Evolutionary conservation across 2,888 invertebrate species (phyloP).

Genomic region (Axea sp.): DNA sequence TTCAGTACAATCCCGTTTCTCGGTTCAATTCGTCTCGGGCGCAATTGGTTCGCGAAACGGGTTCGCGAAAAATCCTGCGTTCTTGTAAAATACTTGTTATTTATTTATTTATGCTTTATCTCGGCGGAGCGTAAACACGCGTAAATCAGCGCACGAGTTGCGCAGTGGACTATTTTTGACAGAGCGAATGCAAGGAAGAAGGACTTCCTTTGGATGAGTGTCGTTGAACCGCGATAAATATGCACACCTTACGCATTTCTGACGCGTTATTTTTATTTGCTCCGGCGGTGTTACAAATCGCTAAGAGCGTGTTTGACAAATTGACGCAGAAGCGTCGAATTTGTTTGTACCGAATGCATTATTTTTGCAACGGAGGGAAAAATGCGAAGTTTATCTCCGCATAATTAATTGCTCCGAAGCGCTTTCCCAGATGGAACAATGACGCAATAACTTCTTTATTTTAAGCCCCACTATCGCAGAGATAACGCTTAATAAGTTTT

Average conservation of each 20-base stretch:
- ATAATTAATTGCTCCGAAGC: conserved; percentile 22
- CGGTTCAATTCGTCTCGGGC: conserved; percentile 18
- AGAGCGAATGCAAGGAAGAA: conserved; percentile 10
- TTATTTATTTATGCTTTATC: no score
- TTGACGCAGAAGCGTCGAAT: conserved; percentile 13
- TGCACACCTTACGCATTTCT: conserved; percentile 35
- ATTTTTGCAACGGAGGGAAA: conserved; percentile 6
- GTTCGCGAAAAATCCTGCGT: no score
- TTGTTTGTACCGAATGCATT: conserved; percentile 2
- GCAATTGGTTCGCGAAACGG: background rate
- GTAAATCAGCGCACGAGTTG: no score
- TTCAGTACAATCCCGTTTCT: conserved; percentile 23
- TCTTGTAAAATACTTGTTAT: no score
- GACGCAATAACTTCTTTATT: conserved; percentile 39
- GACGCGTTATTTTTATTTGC: conserved; percentile 46
- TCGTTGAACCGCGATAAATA: conserved; percentile 38
- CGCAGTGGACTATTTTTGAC: conserved; percentile 43
- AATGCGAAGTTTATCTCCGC: background rate
- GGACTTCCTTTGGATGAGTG: conserved; percentile 20
- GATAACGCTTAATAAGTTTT: conserved; percentile 53
- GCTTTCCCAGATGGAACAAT: conserved; percentile 28
- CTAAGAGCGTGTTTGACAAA: conserved; percentile 12
- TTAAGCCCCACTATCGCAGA: conserved; percentile 22
- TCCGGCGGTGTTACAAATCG: conserved; percentile 16
- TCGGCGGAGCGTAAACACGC: conserved; percentile 21